phyloP scores from a whole-genome alignment of 2,113 vertebrate species.

The Toxostoma redivivum region DNA sequence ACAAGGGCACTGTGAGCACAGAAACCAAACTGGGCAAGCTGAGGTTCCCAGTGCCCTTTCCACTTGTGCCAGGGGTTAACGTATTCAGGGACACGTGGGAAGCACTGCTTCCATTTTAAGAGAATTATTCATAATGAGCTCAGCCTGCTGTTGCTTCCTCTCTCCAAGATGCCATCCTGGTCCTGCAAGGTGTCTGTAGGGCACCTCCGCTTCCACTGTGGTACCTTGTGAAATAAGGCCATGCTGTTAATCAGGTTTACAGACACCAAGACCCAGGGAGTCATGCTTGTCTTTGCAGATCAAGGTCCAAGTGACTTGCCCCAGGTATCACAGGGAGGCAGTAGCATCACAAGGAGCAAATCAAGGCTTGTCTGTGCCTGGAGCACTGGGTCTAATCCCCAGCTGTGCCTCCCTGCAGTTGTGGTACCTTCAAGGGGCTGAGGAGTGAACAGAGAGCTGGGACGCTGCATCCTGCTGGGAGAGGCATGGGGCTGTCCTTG shows the following conservation, averaged over 20 bases:
- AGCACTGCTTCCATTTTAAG: constrained; percentile 16
- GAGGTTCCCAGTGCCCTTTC: background rate
- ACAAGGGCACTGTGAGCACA: background rate
- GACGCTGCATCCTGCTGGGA: background rate
- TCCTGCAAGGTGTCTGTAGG: accelerated
- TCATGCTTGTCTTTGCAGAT: background rate
- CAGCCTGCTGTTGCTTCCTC: background rate
- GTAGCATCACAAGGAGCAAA: background rate
- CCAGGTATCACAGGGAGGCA: background rate
- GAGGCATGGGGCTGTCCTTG: background rate
- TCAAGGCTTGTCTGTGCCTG: background rate
- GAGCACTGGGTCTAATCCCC: background rate
- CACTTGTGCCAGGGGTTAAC: background rate
- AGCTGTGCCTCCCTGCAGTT: background rate
- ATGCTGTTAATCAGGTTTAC: background rate
- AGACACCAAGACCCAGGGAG: background rate
- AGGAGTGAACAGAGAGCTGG: background rate
- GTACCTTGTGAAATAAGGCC: background rate
- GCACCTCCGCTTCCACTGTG: accelerated
- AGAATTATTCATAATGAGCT: background rate
- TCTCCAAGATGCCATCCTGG: background rate
- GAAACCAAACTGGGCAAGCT: background rate
- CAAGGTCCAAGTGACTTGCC: background rate
- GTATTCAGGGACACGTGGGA: background rate
- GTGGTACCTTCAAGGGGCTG: background rate